Evolutionary conservation across 2,888 invertebrate species (phyloP), one percentile per base, ranked within the genome.

Genomic region (Lasioglossum villosulum): DNA sequence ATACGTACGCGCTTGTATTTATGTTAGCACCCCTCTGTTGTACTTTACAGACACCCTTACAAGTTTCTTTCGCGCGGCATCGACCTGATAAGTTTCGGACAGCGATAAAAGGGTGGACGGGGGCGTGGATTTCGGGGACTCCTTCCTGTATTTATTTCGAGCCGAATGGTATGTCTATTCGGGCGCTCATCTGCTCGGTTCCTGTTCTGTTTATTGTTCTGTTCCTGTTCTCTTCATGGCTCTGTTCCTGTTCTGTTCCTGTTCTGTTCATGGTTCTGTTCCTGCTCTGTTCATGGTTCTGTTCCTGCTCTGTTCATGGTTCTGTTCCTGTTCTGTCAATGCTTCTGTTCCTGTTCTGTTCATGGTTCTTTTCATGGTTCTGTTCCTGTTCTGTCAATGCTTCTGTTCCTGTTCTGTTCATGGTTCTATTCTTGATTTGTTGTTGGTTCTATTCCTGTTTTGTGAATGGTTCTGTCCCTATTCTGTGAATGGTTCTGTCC

Each of bases 1-100:
- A 48, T 30, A 23, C 23, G 42, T 78, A 42, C 34, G 39, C 4
- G 34, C 23, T n/a, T 75, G 16, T 73, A 23, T 63, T 73, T 48
- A 37, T 68, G 16, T 27, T 45, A 4, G n/a, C 19, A 23, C 23
- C 68, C 68, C 10, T 8, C 30, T 16, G 63, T 34, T 66, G 34
- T 48, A 63, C 37, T 71, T 80, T 39, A 39, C 56, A 71, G 27
- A 59, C 30, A 63, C 70, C 2, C 19, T 80, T 39, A 70, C 52
- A 39, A 68, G 39, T 16, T 30, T 19, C 70, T 39, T 34, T 14
- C 23, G 39, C 30, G 14, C 12, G 30, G 23, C 2, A 14, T 37
- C 52, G 39, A 48, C 16, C 30, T n/a, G 30, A 77, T 73, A 71
- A 68, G 52, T 77, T 77, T 82, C 19, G 30, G 14, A 66, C 27